Base-by-base conservation (phyloP, 2,888 invertebrate genomes). In the Drosophila longiperda region DNA sequence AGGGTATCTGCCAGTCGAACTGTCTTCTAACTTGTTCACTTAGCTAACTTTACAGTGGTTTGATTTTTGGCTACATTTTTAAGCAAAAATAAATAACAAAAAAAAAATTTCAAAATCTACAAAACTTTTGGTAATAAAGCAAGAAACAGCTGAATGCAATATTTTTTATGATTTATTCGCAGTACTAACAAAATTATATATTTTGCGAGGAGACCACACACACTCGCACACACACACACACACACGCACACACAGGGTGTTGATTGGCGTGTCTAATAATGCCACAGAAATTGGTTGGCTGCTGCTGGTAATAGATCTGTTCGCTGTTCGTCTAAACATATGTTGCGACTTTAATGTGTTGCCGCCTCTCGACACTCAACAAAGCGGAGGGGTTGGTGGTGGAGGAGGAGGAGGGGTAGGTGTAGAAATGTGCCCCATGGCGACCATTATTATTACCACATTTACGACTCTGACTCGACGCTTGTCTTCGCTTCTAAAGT, bases 321-420 rank as follows among this genome's bases (percentile, higher is more conserved):
- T 84, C 60, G 34, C 73, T 49, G 48, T 29, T n/a, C 57, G 12
- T 62, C 61, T 58, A 64, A 73, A 66, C 85, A 89, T 89, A 85
- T 89, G 89, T 73, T 82, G 71, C 76, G 87, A 89, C 89, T 84
- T 85, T 85, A 78, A 85, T 87, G 89, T 84, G 67, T 80, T 87
- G 87, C 54, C 79, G 83, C 54, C 79, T 82, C 80, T 87, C 84
- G 66, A 80, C 88, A 87, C 82, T 74, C 80, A 63, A 64, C 68
- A 53, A 34, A 23, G 4, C 0, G 17, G 4, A 17, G 17, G 7
- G 29, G 29, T 6, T 20, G 7, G 7, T 7, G 12, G 12, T 1
- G 45, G 15, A 15, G 38, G 17, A 15, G 36, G 15, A 15, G 15
- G 15, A 15, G 8, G 17, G 17, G 38, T 66, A 58, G 59, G 45